Conservation (phyloP, 2,797 vertebrate genomes). For the Limosa lapponica region DNA sequence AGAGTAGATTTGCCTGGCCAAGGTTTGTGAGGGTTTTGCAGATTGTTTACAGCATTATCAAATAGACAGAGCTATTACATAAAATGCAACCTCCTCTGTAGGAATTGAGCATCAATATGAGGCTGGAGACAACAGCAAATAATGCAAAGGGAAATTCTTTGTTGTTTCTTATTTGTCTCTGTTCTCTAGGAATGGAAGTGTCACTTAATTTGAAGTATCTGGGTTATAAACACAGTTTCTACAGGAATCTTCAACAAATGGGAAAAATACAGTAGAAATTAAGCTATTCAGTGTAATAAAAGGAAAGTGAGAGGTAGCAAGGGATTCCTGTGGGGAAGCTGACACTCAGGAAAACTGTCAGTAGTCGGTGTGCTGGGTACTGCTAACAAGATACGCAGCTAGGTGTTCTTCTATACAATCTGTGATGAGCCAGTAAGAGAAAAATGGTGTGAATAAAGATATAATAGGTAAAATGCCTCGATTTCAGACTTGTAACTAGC, state of each 20-base stretch:
- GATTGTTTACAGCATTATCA: not conserved
- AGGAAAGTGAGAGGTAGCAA: not conserved
- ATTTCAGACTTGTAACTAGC: not conserved
- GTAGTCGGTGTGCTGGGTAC: not conserved
- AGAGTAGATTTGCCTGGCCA: not conserved
- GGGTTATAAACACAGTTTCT: not conserved
- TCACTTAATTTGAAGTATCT: not conserved
- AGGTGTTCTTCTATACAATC: not conserved
- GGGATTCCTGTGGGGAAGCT: not conserved
- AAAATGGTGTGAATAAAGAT: not conserved
- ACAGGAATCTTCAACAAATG: not conserved
- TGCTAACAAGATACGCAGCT: not conserved
- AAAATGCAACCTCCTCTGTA: not conserved
- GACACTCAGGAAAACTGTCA: not conserved
- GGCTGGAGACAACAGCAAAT: not conserved
- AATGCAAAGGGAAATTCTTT: not conserved
- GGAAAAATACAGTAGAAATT: not conserved
- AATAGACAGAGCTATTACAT: not conserved
- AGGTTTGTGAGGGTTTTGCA: not conserved
- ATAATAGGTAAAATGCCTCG: not conserved
- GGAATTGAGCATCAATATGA: not conserved
- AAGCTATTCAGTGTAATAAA: not conserved
- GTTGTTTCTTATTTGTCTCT: not conserved
- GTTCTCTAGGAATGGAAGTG: not conserved
- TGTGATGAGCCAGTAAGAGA: not conserved